Base-by-base conservation (phyloP, 2,797 vertebrate genomes). In the Anabas testudineus region DNA sequence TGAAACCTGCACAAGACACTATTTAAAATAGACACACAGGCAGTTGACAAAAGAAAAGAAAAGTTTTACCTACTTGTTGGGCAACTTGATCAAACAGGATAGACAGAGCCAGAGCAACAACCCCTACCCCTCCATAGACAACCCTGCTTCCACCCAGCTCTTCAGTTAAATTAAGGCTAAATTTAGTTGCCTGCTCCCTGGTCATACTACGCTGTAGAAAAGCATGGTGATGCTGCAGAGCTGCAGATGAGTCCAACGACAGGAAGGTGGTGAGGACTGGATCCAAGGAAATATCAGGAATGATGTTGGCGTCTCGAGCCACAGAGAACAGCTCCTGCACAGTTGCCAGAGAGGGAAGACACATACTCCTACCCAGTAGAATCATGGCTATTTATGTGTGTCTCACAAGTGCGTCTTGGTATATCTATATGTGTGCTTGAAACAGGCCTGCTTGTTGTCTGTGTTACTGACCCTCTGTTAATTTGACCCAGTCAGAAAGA, bases 241-340 rank as follows among this genome's bases (percentile, higher is more conserved):
- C 84, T 0, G 78, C 87, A 0, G 78, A 42, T 6, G 91, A 92
- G 15, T 92, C 91, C 76, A 87, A 75, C 0, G 90, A 92, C 14
- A 92, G 76, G 74, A 87, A 91, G 51, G 79, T 73, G 59, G 78
- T 65, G 61, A 92, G 87, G 42, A 89, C 81, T 0, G 91, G 91
- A 53, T 92, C 90, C 75, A 92, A 7, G 36, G 90, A 91, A 34
- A 91, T 80, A 2, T 92, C 86, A 0, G 91, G 91, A 53, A 91
- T 22, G 56, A 85, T 45, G 53, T 21, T 56, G 54, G 84, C 85
- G 0, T 91, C 90, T 12, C 82, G 87, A 36, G 91, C 87, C 60
- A 85, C 85, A 0, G 28, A 85, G 62, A 91, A 91, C 2, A 92
- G 76, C 76, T 90, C 87, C 34, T 87, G 89, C 41, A 92, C 71